phyloP scores from a whole-genome alignment of 2,113 vertebrate species.

The Cebidichthys violaceus region DNA sequence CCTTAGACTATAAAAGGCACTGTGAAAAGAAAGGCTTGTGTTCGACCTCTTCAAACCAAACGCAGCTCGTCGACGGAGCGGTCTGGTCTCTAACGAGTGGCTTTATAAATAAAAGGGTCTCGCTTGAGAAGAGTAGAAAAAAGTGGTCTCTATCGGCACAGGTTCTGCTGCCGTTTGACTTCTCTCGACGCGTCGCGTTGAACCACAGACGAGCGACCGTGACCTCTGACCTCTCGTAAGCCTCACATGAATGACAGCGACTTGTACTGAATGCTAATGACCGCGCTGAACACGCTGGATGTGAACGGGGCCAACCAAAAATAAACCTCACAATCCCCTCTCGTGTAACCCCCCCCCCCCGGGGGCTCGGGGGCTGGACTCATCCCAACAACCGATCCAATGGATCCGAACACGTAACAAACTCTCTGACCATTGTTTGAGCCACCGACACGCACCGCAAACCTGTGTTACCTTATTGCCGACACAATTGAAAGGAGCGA shows the following conservation, averaged over 20 bases:
- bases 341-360: conserved; percentile 3
- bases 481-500: conserved; percentile 77
- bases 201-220: conserved; percentile 32
- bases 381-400: neutral
- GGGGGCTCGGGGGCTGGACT: neutral
- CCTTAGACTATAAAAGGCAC: conserved; percentile 79
- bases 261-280: conserved; percentile 50
- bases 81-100: conserved; percentile 39
- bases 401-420: neutral
- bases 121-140: conserved; percentile 56
- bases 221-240: conserved; percentile 46
- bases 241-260: conserved; percentile 46
- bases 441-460: conserved; percentile 78
- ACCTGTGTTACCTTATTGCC: conserved; percentile 83
- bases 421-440: conserved; percentile 88
- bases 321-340: conserved; percentile 47
- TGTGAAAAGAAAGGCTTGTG: conserved; percentile 80
- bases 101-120: conserved; percentile 55
- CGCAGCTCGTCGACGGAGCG: conserved; percentile 26
- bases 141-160: conserved; percentile 13
- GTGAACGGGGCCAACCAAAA: conserved; percentile 29
- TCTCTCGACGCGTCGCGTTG: conserved; percentile 7
- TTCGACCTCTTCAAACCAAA: conserved; percentile 63
- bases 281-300: conserved; percentile 21
- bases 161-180: conserved; percentile 24